Evolutionary conservation across 2,797 vertebrate species (phyloP), one percentile per base, ranked within the genome.

Genomic region (Channa striata): DNA sequence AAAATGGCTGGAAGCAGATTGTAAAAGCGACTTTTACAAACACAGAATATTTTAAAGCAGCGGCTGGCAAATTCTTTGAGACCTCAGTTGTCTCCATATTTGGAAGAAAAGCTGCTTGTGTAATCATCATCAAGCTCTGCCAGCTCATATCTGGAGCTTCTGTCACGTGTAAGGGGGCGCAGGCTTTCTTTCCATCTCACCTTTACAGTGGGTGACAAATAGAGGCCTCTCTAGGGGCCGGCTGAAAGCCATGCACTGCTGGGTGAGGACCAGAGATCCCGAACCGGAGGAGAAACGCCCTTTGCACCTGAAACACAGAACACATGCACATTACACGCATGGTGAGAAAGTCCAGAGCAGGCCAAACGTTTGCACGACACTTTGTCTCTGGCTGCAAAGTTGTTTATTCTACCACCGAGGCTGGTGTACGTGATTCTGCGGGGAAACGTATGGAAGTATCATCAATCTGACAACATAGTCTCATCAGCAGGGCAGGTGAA

Each of bases 131-230:
- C 71, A 59, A 82, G 77, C 59, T 25, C 71, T 79, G 83, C 85
- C 88, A 84, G 69, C 82, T 87, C 83, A 40, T 82, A 83, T 90
- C 86, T 87, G 59, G 56, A 81, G 74, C 84, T 73, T 59, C 52
- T 56, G 79, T 86, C 89, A 90, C 78, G 49, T 87, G 85, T 68
- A 48, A 61, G 25, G 25, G 25, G 16, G 34, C 44, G 54, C 20
- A 21, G 77, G 67, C 62, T 59, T 82, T 71, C 40, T 87, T 75
- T 84, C 69, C 63, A 0, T 68, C 85, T 94, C 91, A 99, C 98
- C 96, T 98, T 97, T 97, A 81, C 97, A 99, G 48, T 90, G 94
- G 78, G 93, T 76, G 74, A 97, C 90, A 80, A 99, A 99, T 25
- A 94, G 89, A 25, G 92, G 90, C 90, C 94, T 98, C 88, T 99